These are phyloP conservation scores for Hermodice carunculata DNA, from an alignment of 2,888 invertebrate genomes.

Conservation along the genomic window DNA sequence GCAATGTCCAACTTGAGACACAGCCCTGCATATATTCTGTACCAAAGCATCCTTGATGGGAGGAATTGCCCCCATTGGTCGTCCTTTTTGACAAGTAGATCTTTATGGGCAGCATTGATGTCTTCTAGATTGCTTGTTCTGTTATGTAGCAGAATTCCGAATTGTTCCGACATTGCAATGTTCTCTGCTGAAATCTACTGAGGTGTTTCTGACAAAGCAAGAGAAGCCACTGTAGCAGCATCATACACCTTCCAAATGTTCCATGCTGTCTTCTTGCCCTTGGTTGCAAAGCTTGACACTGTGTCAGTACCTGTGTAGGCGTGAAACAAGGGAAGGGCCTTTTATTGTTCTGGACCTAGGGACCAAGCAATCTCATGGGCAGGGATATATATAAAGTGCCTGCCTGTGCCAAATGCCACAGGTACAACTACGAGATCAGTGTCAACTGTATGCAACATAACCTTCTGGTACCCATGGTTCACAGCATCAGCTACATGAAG, in stretches of 20 bases:
- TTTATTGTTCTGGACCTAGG: background rate
- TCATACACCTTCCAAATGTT: conserved; percentile 7
- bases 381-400: background rate
- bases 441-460: background rate
- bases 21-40: conserved; percentile 32
- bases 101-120: conserved; percentile 33
- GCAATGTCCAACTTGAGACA: no score
- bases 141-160: conserved; percentile 40
- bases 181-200: background rate
- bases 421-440: background rate
- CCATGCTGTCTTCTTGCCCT: conserved; percentile 31
- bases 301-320: no score
- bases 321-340: no score
- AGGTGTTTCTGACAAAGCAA: background rate
- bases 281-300: no score
- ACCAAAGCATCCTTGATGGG: conserved; percentile 38
- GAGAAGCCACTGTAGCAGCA: background rate
- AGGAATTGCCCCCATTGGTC: conserved; percentile 30
- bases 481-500: background rate
- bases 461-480: background rate
- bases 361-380: background rate
- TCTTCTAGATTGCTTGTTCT: conserved; percentile 13
- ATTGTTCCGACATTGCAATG: conserved; percentile 33
- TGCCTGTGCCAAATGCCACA: background rate
- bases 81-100: conserved; percentile 30